These are phyloP conservation scores for Masticophis lateralis DNA, from an alignment of 2,797 vertebrate species.

Conservation along the genomic window DNA sequence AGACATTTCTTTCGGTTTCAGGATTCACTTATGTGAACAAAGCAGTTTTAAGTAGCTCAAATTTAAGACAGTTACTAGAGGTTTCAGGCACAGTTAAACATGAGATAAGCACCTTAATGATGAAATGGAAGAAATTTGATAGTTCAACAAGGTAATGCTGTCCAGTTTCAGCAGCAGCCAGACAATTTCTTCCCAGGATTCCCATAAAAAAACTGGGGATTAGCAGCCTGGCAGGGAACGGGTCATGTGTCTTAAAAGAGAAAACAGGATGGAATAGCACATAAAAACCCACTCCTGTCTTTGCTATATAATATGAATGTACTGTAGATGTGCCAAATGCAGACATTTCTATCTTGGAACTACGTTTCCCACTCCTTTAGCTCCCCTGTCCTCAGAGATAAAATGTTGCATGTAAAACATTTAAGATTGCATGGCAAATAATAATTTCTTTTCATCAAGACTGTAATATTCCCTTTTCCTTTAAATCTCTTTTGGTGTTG, in stretches of 20 bases:
- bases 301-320: neutral
- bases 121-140: neutral
- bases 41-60: neutral
- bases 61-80: neutral
- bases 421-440: neutral
- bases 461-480: neutral
- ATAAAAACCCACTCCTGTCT: neutral
- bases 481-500: neutral
- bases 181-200: neutral
- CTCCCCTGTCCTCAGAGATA: neutral
- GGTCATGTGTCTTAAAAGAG: neutral
- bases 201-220: neutral
- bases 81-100: neutral
- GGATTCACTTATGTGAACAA: neutral
- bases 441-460: neutral
- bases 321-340: neutral
- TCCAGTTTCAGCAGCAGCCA: neutral
- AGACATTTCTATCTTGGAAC: no score
- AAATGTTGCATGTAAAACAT: neutral
- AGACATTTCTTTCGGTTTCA: neutral
- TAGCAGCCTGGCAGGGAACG: neutral
- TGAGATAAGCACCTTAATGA: neutral
- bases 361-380: neutral
- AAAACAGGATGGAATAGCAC: neutral
- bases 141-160: neutral